A percentile compares a stretch with the other conserved stretches of the same genome.
Evolutionary conservation across 2,797 vertebrate species (phyloP).

Genomic region (Basileuterus tristriatus): DNA sequence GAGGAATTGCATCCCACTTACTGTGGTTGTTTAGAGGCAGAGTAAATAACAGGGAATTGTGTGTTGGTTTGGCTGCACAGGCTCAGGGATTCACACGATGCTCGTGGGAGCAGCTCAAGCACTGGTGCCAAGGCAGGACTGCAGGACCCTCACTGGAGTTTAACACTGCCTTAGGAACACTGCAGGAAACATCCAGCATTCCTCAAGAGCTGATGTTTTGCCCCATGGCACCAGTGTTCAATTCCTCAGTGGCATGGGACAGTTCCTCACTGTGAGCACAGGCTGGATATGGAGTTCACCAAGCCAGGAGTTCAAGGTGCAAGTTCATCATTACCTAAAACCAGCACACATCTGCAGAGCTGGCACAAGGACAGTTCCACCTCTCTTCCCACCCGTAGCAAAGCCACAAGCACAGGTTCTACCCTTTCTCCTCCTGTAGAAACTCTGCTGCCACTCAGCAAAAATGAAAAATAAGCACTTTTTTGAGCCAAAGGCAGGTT

Average conservation of each 20-base stretch:
- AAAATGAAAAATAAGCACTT: neutral
- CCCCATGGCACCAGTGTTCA: fast-evolving
- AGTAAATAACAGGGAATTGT: neutral
- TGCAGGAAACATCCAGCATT: neutral
- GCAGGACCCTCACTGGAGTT: neutral
- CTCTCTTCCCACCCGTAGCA: neutral
- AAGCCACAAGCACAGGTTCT: neutral
- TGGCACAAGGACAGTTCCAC: neutral
- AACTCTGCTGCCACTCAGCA: neutral
- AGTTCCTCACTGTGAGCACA: neutral
- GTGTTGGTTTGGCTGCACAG: fast-evolving
- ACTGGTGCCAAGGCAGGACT: neutral
- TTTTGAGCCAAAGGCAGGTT: neutral
- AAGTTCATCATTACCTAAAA: neutral
- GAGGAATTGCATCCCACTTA: neutral
- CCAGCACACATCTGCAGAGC: neutral
- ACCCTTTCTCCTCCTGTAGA: neutral
- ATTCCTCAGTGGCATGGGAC: fast-evolving
- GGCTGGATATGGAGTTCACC: neutral
- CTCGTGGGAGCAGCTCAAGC: neutral
- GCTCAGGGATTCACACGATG: neutral
- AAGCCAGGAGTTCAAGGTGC: neutral
- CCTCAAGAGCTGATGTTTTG: neutral
- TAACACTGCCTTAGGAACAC: neutral
- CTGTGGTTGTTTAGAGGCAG: neutral